These are phyloP conservation scores for Siniperca undulata DNA, from an alignment of 2,797 vertebrate genomes.

Conservation along the genomic window DNA sequence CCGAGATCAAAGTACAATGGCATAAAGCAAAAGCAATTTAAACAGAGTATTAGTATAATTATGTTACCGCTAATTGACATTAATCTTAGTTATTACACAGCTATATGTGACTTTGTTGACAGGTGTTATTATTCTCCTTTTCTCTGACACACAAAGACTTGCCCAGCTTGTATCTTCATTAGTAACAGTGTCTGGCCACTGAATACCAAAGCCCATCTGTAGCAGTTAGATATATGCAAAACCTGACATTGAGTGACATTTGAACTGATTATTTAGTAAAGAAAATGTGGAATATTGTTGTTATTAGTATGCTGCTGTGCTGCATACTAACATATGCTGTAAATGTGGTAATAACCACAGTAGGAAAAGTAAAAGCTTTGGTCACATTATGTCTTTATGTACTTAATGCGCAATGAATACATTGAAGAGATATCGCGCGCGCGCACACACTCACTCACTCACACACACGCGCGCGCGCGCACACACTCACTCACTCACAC, in stretches of 20 bases:
- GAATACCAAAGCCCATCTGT: neutral
- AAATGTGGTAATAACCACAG: neutral
- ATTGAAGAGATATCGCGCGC: neutral
- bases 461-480: too few species aligned
- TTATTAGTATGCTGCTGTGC: neutral
- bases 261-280: neutral
- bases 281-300: neutral
- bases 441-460: neutral
- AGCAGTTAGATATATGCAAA: neutral
- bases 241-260: neutral
- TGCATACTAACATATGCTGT: neutral
- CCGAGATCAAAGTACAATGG: constrained; percentile 26
- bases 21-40: neutral
- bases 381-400: neutral
- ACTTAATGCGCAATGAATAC: neutral
- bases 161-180: neutral
- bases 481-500: too few species aligned
- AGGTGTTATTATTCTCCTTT: constrained; percentile 17
- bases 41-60: neutral
- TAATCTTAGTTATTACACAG: neutral
- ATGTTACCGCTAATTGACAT: neutral
- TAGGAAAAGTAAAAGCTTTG: neutral
- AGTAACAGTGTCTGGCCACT: neutral
- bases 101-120: neutral
- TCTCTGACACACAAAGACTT: neutral